Percentiles rank a stretch among this genome's conserved stretches.
Evolutionary conservation across 2,888 invertebrate genomes (phyloP).

Genomic region (Odontothrips loti): DNA sequence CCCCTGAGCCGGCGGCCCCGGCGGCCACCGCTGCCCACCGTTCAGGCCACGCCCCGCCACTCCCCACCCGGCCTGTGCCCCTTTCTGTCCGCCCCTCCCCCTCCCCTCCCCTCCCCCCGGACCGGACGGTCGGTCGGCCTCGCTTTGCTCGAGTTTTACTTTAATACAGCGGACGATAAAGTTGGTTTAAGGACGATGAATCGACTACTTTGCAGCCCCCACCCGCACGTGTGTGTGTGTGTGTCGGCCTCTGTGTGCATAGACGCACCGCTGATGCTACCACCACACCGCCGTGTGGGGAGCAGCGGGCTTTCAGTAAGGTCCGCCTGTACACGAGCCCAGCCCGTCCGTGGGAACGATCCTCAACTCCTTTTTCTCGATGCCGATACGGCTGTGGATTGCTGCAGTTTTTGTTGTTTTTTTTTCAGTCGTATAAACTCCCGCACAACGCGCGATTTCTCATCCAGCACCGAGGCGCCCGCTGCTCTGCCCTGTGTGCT

Average conservation of each 20-base stretch:
- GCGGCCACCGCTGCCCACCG: no score
- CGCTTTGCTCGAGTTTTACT: conserved; percentile 16
- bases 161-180: not conserved
- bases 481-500: no score
- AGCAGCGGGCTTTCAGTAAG: no score
- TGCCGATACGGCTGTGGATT: no score
- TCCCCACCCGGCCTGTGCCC: not conserved
- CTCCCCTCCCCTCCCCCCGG: not conserved
- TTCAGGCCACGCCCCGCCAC: not conserved
- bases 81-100: not conserved
- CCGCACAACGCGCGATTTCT: no score
- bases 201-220: not conserved
- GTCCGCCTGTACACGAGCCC: no score
- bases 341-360: not conserved
- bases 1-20: no score
- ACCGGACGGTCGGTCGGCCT: not conserved
- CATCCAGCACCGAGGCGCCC: no score
- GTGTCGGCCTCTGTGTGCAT: not conserved
- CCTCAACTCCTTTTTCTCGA: no score
- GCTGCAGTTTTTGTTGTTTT: no score
- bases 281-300: not conserved
- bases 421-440: not conserved
- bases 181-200: conserved; percentile 26
- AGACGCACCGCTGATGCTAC: not conserved
- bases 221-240: not conserved